Percentiles rank a stretch among this genome's conserved stretches.
Conservation (phyloP, 2,113 vertebrate genomes). For the Eulacestoma nigropectus region DNA sequence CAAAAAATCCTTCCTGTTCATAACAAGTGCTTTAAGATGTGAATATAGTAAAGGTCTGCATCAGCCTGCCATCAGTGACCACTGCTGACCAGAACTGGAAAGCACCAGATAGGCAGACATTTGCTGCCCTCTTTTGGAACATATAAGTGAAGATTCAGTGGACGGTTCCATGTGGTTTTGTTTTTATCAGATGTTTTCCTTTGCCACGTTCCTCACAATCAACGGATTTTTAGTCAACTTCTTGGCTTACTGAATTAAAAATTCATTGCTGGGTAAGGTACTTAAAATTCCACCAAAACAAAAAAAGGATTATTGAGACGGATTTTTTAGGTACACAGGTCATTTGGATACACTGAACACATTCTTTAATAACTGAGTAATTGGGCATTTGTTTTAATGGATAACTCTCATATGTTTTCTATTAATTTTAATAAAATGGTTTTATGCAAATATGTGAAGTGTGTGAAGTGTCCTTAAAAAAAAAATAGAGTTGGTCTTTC, state of each 20-base stretch:
- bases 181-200: neutral
- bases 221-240: neutral
- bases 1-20: neutral
- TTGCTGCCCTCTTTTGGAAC: conserved; percentile 81
- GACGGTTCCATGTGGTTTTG: neutral
- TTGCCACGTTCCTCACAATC: neutral
- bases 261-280: neutral
- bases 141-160: neutral
- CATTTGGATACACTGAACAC: neutral
- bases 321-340: neutral
- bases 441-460: neutral
- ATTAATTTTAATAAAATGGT: neutral
- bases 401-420: neutral
- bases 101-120: neutral
- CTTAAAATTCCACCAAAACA: neutral
- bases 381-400: neutral
- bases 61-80: neutral
- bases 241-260: neutral
- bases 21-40: neutral
- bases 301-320: neutral
- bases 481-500: neutral
- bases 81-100: neutral
- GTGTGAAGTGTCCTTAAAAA: neutral
- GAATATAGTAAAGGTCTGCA: neutral
- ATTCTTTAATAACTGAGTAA: neutral